Evolutionary conservation across 2,888 invertebrate genomes (phyloP), one percentile per base, ranked within the genome.

Genomic region (Prostheceraeus crozeri): DNA sequence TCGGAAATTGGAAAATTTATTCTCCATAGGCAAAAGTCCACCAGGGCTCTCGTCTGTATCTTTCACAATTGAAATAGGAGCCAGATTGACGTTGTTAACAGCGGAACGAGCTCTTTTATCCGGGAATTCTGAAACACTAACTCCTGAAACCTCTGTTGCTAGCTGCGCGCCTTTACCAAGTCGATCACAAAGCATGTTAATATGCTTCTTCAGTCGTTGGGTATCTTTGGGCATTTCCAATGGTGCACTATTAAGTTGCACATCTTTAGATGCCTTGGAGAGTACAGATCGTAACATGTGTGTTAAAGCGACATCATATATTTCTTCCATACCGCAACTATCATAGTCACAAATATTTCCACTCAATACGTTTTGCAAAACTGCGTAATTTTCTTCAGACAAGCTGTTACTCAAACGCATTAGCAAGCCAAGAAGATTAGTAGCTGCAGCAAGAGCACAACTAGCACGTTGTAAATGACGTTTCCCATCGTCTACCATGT

Each of bases 291-390:
- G 80, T 27, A 85, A 72, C 35, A 86, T 76, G 68, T 83, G 83
- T 11, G 82, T 80, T 40, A 85, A 72, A 0, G 82, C 80, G 61
- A 83, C 82, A 65, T 85, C 83, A 1, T 83, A 82, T 1, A 83
- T 79, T 73, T 87, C 87, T 72, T 87, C 86, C 28, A 58, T 28
- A 21, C 59, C 59, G n/a, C 57, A 31, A 10, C 59, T 58, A 23
- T 28, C 8, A 16, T 21, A 58, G 8, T 58, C 59, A 3, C 40
- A 19, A 8, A 60, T 11, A 14, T 58, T 23, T 10, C 35, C 58
- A 33, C 58, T 59, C 10, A 58, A 25, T 6, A 57, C 59, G 57
- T 59, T 59, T 16, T 19, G 23, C n/a, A 58, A 27, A 11, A 56
- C 25, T 11, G 25, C 4, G 16, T 19, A 35, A n/a, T n/a, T n/a